A percentile compares a stretch with the other conserved stretches of the same genome.
Evolutionary conservation across 2,113 vertebrate species (phyloP).

Genomic region (Archilochus colubris): DNA sequence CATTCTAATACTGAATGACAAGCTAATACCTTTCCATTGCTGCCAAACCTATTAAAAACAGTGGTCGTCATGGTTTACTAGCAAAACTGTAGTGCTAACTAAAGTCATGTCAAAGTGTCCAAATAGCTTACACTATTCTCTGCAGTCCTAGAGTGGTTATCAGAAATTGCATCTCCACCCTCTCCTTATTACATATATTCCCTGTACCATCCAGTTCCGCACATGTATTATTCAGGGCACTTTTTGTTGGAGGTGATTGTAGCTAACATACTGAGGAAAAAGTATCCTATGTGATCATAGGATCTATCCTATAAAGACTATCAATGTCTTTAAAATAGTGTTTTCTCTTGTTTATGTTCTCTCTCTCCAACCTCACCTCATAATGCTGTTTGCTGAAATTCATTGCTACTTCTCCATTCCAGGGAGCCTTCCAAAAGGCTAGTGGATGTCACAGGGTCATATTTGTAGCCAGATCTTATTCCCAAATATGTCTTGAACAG

Average conservation of each 20-base stretch:
- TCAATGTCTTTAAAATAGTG: neutral
- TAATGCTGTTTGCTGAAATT: neutral
- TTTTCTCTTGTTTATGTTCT: neutral
- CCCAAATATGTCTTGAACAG: neutral
- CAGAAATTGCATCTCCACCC: neutral
- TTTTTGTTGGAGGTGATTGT: neutral
- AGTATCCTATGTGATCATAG: too few species aligned
- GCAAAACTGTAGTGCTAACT: slow-evolving; percentile 32
- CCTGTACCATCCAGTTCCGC: neutral
- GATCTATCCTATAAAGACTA: too few species aligned
- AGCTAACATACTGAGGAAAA: neutral
- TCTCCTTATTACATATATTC: neutral
- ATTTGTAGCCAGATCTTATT: neutral
- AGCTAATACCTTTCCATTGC: neutral
- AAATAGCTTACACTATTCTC: neutral
- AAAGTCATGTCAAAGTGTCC: neutral
- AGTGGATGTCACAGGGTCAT: neutral
- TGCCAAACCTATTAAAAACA: neutral
- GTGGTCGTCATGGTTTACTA: slow-evolving; percentile 22
- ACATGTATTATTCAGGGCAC: slow-evolving; percentile 7
- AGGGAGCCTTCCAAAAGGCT: neutral
- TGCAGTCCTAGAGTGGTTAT: neutral
- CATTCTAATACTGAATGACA: neutral
- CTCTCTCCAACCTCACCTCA: neutral
- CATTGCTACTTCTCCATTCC: neutral